These are phyloP conservation scores for Syngnathus acus DNA, from an alignment of 2,797 vertebrate genomes.

Conservation along the genomic window DNA sequence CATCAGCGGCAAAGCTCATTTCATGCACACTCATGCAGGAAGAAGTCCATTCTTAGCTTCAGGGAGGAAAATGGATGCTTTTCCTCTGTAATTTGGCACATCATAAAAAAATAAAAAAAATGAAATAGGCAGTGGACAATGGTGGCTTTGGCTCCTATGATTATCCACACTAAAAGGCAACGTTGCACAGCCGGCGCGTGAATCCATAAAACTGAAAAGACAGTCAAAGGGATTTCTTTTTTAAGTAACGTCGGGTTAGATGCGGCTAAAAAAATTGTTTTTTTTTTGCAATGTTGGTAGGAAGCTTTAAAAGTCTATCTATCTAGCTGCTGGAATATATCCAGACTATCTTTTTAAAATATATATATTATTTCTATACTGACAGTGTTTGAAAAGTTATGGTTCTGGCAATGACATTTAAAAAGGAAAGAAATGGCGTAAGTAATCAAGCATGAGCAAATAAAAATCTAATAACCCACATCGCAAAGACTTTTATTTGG, in stretches of 20 bases:
- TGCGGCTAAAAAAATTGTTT: neutral
- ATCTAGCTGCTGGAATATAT: slow-evolving; percentile 15
- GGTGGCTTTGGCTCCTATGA: slow-evolving; percentile 22
- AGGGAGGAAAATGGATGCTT: neutral
- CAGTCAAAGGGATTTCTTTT: neutral
- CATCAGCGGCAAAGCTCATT: neutral
- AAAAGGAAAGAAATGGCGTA: slow-evolving; percentile 18
- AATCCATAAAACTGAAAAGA: neutral
- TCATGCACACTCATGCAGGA: neutral
- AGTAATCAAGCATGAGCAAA: slow-evolving; percentile 7
- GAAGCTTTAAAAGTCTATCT: neutral
- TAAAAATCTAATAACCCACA: neutral
- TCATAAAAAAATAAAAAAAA: slow-evolving; percentile 2
- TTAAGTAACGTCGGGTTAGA: neutral
- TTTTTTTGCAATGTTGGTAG: neutral
- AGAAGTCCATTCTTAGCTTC: neutral
- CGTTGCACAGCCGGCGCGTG: slow-evolving; percentile 6
- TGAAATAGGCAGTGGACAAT: slow-evolving; percentile 5
- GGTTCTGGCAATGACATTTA: slow-evolving; percentile 21
- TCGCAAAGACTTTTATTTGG: neutral
- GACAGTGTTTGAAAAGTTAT: slow-evolving; percentile 38
- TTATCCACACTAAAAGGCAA: slow-evolving; percentile 19
- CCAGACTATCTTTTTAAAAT: slow-evolving; percentile 13
- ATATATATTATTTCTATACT: slow-evolving; percentile 14
- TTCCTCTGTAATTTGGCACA: neutral